A percentile compares a stretch with the other conserved stretches of the same genome.
These are phyloP conservation scores for Actinostola sp. DNA, from an alignment of 92 coral and sea anemone genomes.

Conservation along the genomic window DNA sequence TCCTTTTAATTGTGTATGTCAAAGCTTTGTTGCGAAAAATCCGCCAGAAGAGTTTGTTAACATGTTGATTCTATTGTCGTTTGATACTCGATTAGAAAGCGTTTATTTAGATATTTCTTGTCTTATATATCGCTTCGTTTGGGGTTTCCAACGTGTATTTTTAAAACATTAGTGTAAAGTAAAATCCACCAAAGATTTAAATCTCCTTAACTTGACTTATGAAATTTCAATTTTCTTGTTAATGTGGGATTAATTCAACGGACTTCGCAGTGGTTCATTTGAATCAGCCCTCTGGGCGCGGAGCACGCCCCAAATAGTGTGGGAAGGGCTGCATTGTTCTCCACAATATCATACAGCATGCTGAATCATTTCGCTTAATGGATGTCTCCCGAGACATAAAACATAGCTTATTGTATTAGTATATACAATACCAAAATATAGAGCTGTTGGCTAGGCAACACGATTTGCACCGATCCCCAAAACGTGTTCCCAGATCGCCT, in stretches of 20 bases:
- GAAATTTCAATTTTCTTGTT: too few relatives aligned
- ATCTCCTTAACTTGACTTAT: too few relatives aligned
- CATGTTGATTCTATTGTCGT: slow-evolving; percentile 9
- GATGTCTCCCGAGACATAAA: not conserved
- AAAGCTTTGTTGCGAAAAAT: not conserved
- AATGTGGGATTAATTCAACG: not conserved
- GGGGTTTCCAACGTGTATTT: too few relatives aligned
- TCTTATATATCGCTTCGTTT: not conserved
- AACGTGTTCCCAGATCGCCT: slow-evolving; percentile 18
- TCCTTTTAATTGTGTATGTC: too few relatives aligned
- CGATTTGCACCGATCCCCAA: not conserved
- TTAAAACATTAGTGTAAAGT: too few relatives aligned
- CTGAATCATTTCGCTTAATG: not conserved
- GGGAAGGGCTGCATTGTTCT: slow-evolving; percentile 11
- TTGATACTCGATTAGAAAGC: not conserved
- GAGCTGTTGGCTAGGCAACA: slow-evolving; percentile 34
- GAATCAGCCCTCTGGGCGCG: not conserved
- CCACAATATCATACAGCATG: slow-evolving; percentile 1
- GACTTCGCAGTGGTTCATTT: not conserved
- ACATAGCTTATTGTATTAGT: slow-evolving; percentile 15
- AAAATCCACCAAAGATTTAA: too few relatives aligned
- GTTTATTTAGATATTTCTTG: not conserved
- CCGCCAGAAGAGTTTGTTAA: not conserved
- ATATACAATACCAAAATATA: slow-evolving; percentile 10
- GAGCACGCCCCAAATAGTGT: slow-evolving; percentile 7